These are phyloP conservation scores for Tholera decimalis DNA, from an alignment of 2,888 invertebrate species.

Conservation along the genomic window DNA sequence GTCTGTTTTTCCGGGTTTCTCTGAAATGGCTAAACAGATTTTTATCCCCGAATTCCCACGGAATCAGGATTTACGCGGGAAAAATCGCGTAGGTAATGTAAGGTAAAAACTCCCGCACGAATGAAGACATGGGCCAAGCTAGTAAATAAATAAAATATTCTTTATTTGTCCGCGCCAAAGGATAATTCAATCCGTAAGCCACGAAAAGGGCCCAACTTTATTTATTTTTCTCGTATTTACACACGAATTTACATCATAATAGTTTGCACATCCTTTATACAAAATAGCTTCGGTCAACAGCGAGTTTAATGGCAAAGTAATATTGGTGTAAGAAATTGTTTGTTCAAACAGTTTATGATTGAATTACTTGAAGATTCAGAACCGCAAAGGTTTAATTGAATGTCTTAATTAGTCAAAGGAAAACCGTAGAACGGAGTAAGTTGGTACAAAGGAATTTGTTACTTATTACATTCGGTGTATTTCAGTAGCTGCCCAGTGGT, in stretches of 20 bases:
- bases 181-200: constrained; percentile 33
- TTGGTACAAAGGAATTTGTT: constrained; percentile 58
- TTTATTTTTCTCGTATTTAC: constrained; percentile 51
- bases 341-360: constrained; percentile 64
- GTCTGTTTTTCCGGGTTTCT: too few species aligned
- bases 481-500: constrained; percentile 11
- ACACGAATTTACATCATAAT: constrained; percentile 51
- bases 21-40: too few species aligned
- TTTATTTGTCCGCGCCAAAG: constrained; percentile 17
- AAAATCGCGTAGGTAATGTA: too few species aligned
- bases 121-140: too few species aligned
- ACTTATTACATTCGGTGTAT: constrained; percentile 46
- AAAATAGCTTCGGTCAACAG: constrained; percentile 51
- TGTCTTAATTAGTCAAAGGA: constrained; percentile 77
- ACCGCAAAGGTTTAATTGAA: constrained; percentile 61
- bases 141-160: constrained; percentile 26
- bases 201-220: constrained; percentile 29
- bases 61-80: too few species aligned
- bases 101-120: too few species aligned
- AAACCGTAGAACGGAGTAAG: constrained; percentile 59
- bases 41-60: too few species aligned
- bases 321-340: constrained; percentile 51
- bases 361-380: constrained; percentile 65
- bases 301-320: constrained; percentile 40
- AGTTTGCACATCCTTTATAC: constrained; percentile 46